Percentiles rank a stretch among this genome's conserved stretches.
phyloP scores from a whole-genome alignment of 2,888 invertebrate genomes.

The Ectobius pallidus region DNA sequence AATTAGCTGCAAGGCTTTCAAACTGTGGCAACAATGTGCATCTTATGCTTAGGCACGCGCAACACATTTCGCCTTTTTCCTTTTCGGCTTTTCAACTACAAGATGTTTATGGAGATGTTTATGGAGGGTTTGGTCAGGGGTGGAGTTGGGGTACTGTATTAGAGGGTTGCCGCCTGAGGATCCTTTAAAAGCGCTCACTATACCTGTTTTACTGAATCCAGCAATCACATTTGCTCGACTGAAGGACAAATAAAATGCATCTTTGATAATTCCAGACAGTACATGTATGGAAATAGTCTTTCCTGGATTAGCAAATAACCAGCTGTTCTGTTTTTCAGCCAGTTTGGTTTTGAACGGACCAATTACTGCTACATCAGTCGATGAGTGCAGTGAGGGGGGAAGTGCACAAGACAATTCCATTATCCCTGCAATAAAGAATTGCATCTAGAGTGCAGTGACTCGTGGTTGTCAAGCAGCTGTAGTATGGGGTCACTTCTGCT shows the following conservation, averaged over 20 bases:
- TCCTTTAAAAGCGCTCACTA: no score
- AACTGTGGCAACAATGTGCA: no score
- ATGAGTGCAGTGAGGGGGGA: constrained; percentile 33
- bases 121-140: no score
- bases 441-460: constrained; percentile 19
- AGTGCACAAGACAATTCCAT: constrained; percentile 7
- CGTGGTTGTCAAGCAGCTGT: constrained; percentile 25
- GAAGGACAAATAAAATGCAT: background rate
- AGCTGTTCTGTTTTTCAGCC: background rate
- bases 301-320: background rate
- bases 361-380: constrained; percentile 13
- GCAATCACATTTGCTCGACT: no score
- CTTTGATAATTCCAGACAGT: background rate
- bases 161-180: no score
- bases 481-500: background rate
- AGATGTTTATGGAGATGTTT: no score
- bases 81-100: no score
- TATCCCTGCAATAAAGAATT: background rate
- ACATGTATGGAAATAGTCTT: constrained; percentile 15
- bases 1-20: no score
- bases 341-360: constrained; percentile 15
- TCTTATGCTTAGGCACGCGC: no score
- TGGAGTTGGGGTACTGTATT: no score
- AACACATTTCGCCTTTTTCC: no score
- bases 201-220: background rate